Percentiles rank a stretch among this genome's conserved stretches.
Evolutionary conservation across 1,140 invertebrate species (phyloP).

Genomic region (Amphibalanus amphitrite): DNA sequence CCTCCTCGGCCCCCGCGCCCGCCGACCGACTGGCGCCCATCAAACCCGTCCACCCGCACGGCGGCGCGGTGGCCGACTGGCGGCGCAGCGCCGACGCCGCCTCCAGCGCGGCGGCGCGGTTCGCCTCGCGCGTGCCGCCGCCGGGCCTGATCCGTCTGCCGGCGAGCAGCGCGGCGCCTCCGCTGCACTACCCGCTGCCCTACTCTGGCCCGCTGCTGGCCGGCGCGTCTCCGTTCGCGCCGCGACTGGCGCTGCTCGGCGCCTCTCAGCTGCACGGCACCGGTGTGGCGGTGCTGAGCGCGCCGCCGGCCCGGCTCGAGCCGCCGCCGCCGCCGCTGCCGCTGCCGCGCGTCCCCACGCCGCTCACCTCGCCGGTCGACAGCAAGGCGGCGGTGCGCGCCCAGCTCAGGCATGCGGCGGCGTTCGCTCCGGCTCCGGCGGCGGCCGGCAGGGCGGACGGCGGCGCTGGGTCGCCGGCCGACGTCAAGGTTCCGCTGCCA

Average conservation of each 20-base stretch:
- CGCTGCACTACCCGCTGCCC: neutral
- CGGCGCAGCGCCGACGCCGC: too few species aligned
- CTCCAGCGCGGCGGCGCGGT: too few species aligned
- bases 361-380: neutral
- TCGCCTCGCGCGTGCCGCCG: neutral
- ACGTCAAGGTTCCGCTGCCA: neutral
- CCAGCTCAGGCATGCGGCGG: neutral
- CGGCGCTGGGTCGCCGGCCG: neutral
- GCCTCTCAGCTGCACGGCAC: neutral
- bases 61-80: neutral
- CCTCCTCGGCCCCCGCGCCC: too few species aligned
- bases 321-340: too few species aligned
- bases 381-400: neutral
- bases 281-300: neutral
- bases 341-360: too few species aligned
- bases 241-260: neutral
- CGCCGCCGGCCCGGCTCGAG: too few species aligned
- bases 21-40: neutral
- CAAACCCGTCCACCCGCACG: neutral
- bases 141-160: neutral
- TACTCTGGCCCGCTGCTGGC: neutral
- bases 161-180: neutral
- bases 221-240: neutral
- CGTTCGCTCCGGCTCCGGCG: neutral
- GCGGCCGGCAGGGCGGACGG: neutral